These are phyloP conservation scores for Bombylius discolor DNA, from an alignment of 2,888 invertebrate genomes.

Conservation along the genomic window DNA sequence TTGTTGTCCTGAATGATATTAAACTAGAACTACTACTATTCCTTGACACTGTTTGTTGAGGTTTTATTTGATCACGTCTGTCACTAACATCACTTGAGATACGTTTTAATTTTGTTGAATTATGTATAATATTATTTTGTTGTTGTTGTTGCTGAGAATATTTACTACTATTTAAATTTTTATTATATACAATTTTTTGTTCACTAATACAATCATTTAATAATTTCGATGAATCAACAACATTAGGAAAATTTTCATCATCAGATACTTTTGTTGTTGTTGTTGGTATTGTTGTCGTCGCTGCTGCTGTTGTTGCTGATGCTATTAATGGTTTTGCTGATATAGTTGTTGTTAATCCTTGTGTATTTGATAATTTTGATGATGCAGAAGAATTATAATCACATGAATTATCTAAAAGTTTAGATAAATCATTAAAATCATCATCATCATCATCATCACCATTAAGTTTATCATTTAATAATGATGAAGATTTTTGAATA, in stretches of 20 bases:
- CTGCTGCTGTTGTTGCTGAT: slow-evolving; percentile 17
- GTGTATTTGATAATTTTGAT: background rate
- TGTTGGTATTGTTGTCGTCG: slow-evolving; percentile 17
- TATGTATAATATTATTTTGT: background rate
- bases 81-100: slow-evolving; percentile 7
- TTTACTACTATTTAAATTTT: too few relatives aligned
- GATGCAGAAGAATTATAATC: background rate
- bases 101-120: slow-evolving; percentile 8
- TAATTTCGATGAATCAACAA: too few relatives aligned
- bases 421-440: too few relatives aligned
- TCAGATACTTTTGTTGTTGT: too few relatives aligned
- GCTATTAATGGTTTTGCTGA: slow-evolving; percentile 23
- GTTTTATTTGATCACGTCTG: background rate
- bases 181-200: too few relatives aligned
- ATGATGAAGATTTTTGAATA: too few relatives aligned
- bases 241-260: too few relatives aligned
- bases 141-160: background rate
- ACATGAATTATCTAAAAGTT: too few relatives aligned
- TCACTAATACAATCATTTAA: too few relatives aligned
- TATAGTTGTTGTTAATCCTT: slow-evolving; percentile 15
- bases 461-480: too few relatives aligned
- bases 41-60: background rate
- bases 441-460: too few relatives aligned
- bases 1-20: background rate
- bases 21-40: slow-evolving; percentile 1